Percentiles rank a stretch among this genome's conserved stretches.
phyloP scores from a whole-genome alignment of 2,888 invertebrate genomes.

The Cosmia trapezina region DNA sequence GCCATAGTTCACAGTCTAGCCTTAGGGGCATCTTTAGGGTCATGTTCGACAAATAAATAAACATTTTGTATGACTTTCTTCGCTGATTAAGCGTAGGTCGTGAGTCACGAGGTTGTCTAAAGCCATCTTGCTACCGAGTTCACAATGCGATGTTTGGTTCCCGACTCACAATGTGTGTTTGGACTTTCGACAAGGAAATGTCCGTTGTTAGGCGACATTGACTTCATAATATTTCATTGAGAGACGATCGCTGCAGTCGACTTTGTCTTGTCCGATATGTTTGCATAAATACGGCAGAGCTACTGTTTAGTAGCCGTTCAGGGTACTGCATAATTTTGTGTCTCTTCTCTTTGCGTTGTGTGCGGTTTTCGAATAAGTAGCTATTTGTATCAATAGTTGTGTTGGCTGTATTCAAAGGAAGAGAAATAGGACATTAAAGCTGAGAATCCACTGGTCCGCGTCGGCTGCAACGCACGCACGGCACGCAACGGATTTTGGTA shows the following conservation, averaged over 20 bases:
- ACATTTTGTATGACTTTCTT: slow-evolving; percentile 85
- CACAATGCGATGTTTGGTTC: slow-evolving; percentile 70
- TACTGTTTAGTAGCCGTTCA: slow-evolving; percentile 18
- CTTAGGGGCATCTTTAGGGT: slow-evolving; percentile 66
- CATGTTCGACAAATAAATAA: slow-evolving; percentile 86
- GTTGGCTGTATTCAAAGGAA: slow-evolving; percentile 1
- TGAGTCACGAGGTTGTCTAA: slow-evolving; percentile 88
- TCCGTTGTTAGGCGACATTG: slow-evolving; percentile 58
- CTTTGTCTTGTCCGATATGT: slow-evolving; percentile 40
- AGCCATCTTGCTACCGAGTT: slow-evolving; percentile 82
- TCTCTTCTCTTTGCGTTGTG: slow-evolving; percentile 12
- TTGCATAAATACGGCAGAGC: slow-evolving; percentile 36
- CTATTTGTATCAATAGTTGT: too few species aligned
- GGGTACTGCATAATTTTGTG: slow-evolving; percentile 1
- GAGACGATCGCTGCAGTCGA: slow-evolving; percentile 42
- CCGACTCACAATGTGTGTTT: slow-evolving; percentile 68
- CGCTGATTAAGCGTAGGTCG: slow-evolving; percentile 85
- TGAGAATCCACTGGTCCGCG: too few species aligned
- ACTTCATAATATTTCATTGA: slow-evolving; percentile 61
- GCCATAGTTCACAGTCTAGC: slow-evolving; percentile 67
- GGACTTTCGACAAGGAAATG: slow-evolving; percentile 65
- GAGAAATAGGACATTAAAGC: slow-evolving; percentile 12
- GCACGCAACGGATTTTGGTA: too few species aligned
- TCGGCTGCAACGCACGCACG: too few species aligned
- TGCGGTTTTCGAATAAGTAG: slow-evolving; percentile 20